Percentiles rank a stretch among this genome's conserved stretches.
These are phyloP conservation scores for Gallinago paraguaiae DNA, from an alignment of 2,113 vertebrate genomes.

Conservation along the genomic window DNA sequence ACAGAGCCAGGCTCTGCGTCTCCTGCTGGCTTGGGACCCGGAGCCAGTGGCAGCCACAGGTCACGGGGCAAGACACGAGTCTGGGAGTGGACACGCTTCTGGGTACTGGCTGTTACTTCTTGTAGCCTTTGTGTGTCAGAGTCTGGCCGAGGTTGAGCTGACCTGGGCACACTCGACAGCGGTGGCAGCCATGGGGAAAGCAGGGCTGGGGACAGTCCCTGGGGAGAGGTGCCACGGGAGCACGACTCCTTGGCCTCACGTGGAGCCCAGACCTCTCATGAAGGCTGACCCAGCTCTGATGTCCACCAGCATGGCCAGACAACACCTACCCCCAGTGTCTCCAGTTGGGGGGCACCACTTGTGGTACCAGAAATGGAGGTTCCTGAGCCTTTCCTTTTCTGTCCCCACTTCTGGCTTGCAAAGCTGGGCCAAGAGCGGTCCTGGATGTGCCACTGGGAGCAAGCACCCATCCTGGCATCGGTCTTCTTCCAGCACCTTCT, in stretches of 20 bases:
- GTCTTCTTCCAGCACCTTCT: background rate
- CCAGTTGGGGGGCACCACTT: background rate
- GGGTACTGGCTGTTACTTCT: background rate
- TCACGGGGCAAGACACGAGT: fast-evolving
- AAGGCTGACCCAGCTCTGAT: background rate
- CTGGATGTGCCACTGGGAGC: background rate
- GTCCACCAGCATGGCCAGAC: background rate
- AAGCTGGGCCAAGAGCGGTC: background rate
- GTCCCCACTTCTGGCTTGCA: background rate
- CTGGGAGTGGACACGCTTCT: background rate
- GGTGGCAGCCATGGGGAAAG: background rate
- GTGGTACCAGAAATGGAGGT: background rate
- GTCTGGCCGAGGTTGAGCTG: background rate
- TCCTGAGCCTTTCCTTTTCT: background rate
- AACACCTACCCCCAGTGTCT: background rate
- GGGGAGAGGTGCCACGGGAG: background rate
- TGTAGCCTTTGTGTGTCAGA: background rate
- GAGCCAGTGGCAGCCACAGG: background rate
- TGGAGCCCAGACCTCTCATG: fast-evolving
- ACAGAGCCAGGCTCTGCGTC: background rate
- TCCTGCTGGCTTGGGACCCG: background rate
- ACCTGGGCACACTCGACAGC: fast-evolving
- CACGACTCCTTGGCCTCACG: fast-evolving
- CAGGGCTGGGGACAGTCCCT: background rate
- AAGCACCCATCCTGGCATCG: fast-evolving